Evolutionary conservation across 2,113 vertebrate species (phyloP).

Genomic region (Leptobrachium leishanense): DNA sequence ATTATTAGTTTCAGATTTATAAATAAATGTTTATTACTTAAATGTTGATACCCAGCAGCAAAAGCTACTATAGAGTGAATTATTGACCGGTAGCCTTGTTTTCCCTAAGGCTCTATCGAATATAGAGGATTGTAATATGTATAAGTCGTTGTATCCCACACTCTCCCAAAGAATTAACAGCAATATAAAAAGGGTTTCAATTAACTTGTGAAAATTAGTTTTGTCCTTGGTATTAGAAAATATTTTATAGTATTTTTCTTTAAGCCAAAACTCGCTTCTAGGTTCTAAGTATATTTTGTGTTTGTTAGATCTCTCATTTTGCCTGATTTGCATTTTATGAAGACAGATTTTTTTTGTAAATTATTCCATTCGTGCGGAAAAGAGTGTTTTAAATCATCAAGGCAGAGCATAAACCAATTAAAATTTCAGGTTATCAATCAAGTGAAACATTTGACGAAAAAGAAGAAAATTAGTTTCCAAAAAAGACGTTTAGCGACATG

Average conservation of each 20-base stretch:
- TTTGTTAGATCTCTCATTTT: neutral
- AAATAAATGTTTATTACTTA: conserved; percentile 47
- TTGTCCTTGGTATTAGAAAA: conserved; percentile 23
- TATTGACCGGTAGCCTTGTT: conserved; percentile 38
- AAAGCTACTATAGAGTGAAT: conserved; percentile 36
- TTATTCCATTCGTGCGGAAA: neutral
- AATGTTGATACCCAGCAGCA: conserved; percentile 40
- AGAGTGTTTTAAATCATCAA: neutral
- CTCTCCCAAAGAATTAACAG: conserved; percentile 37
- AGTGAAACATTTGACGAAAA: neutral
- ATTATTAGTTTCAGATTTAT: conserved; percentile 40
- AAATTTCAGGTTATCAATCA: neutral
- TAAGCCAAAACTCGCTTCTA: neutral
- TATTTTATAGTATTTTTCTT: conserved; percentile 1
- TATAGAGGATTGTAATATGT: conserved; percentile 24
- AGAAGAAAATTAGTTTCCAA: too few species aligned
- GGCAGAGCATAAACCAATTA: neutral
- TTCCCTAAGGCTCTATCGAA: conserved; percentile 16
- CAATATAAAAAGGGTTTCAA: conserved; percentile 39
- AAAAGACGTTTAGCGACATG: too few species aligned
- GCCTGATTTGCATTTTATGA: neutral
- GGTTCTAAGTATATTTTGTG: neutral
- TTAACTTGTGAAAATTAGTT: conserved; percentile 44
- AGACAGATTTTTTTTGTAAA: neutral
- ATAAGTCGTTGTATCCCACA: conserved; percentile 43